Evolutionary conservation across 92 coral and sea anemone genomes (phyloP).

Genomic region (Paramuricea clavata): DNA sequence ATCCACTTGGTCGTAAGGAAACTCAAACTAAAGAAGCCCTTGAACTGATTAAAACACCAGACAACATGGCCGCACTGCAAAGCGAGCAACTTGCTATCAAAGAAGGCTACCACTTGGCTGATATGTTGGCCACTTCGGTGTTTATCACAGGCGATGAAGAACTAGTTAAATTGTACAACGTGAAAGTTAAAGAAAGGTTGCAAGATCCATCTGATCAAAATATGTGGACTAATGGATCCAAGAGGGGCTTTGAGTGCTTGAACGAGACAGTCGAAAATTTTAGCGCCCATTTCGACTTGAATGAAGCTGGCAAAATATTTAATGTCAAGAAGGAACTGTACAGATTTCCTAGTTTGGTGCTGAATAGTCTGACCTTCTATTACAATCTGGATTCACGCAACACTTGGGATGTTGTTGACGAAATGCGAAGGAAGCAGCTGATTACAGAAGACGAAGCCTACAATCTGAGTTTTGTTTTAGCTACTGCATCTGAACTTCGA

Average conservation of each 20-base stretch:
- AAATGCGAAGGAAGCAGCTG: not conserved
- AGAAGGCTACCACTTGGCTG: slow-evolving; percentile 31
- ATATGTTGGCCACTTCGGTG: not conserved
- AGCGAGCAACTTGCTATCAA: not conserved
- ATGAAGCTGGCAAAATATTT: not conserved
- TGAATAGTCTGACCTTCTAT: not conserved
- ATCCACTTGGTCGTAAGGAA: not conserved
- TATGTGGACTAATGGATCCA: not conserved
- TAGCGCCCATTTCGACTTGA: not conserved
- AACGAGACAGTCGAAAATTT: not conserved
- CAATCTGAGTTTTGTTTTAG: not conserved
- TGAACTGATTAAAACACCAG: slow-evolving; percentile 8
- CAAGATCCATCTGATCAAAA: not conserved
- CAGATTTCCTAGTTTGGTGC: slow-evolving; percentile 22
- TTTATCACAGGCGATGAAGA: not conserved
- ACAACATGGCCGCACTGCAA: slow-evolving; percentile 7
- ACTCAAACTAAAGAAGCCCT: not conserved
- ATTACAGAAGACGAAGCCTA: not conserved
- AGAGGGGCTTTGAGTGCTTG: not conserved
- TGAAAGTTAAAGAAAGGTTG: not conserved
- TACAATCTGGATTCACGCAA: not conserved
- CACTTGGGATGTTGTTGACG: not conserved
- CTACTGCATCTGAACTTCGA: slow-evolving; percentile 3
- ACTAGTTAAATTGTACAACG: not conserved
- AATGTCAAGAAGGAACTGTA: slow-evolving; percentile 2